A percentile compares a stretch with the other conserved stretches of the same genome.
phyloP scores from a whole-genome alignment of 2,888 invertebrate genomes.

The Eupithecia pulchellata region DNA sequence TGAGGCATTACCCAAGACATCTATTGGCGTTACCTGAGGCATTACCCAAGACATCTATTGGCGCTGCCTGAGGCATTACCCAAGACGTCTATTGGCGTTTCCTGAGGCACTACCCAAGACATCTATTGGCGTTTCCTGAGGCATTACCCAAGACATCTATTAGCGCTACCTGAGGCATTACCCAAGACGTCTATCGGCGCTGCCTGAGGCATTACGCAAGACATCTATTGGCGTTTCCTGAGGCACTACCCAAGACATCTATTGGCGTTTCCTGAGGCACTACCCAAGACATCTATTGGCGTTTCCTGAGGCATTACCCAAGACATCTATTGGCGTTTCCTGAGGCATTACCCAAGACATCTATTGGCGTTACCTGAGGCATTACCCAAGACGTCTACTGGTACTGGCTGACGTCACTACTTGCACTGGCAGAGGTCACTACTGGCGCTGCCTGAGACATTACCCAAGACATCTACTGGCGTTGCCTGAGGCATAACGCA shows the following conservation, averaged over 20 bases:
- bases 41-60: slow-evolving; percentile 49
- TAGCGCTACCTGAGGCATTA: not conserved
- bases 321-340: too few relatives aligned
- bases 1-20: not conserved
- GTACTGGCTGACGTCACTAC: not conserved
- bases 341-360: not conserved
- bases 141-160: not conserved
- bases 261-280: not conserved
- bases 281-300: not conserved
- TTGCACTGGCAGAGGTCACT: slow-evolving; percentile 21
- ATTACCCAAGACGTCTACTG: not conserved
- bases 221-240: too few relatives aligned
- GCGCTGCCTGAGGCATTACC: slow-evolving; percentile 55
- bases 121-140: not conserved
- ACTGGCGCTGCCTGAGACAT: slow-evolving; percentile 62
- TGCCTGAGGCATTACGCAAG: not conserved
- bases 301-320: not conserved
- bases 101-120: not conserved
- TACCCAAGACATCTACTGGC: slow-evolving; percentile 34
- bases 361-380: not conserved
- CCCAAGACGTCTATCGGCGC: not conserved
- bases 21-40: not conserved
- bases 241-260: not conserved
- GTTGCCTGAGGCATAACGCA: not conserved
- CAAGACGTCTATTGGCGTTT: too few relatives aligned